Evolutionary conservation across 2,888 invertebrate species (phyloP).

Genomic region (Noctua janthe): DNA sequence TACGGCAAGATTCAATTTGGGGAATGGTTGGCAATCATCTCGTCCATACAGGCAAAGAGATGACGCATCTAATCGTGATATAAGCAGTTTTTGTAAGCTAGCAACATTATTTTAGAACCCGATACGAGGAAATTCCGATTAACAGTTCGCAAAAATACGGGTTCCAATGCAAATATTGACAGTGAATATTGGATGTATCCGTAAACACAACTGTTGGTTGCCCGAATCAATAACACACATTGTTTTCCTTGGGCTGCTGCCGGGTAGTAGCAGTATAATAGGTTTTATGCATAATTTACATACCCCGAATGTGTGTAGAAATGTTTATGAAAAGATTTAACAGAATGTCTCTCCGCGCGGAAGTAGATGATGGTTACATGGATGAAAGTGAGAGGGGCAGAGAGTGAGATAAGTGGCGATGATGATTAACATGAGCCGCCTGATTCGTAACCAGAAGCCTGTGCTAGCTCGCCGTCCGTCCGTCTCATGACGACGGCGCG

Average conservation of each 20-base stretch:
- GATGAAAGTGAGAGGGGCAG: no score
- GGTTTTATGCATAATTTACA: not conserved
- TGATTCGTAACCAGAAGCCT: not conserved
- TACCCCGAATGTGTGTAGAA: not conserved
- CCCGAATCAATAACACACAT: slow-evolving; percentile 57
- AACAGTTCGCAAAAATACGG: slow-evolving; percentile 35
- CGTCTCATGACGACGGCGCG: no score
- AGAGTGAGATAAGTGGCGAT: not conserved
- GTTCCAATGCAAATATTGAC: slow-evolving; percentile 68
- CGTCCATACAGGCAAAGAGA: not conserved
- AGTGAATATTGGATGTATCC: slow-evolving; percentile 57
- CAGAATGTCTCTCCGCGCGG: not conserved
- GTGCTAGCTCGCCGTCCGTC: no score
- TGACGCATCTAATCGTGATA: not conserved
- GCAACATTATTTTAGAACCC: slow-evolving; percentile 13
- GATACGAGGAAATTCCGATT: slow-evolving; percentile 9
- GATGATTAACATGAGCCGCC: not conserved
- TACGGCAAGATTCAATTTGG: not conserved
- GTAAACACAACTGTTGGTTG: slow-evolving; percentile 65
- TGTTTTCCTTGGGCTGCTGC: slow-evolving; percentile 47
- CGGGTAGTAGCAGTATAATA: slow-evolving; percentile 3
- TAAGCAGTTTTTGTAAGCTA: slow-evolving; percentile 1
- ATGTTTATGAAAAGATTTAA: not conserved
- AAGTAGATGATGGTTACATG: not conserved
- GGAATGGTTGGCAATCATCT: not conserved